Conservation (phyloP, 2,888 invertebrate species). For the Tromatobia lineatoria region DNA sequence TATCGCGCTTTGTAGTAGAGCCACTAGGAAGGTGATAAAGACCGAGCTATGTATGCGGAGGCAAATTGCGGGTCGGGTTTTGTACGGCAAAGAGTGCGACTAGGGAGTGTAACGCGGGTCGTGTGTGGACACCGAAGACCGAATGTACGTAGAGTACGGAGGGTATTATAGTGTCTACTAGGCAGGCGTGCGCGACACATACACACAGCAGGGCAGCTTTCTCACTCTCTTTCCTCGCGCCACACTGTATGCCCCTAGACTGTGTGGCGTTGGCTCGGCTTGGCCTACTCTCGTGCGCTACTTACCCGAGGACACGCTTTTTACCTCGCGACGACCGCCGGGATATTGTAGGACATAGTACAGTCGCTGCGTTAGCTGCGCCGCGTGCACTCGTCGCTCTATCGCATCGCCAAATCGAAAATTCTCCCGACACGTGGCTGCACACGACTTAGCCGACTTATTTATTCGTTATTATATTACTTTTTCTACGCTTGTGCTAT, state of each 20-base stretch:
- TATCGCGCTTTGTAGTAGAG: conserved; percentile 31
- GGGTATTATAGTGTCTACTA: not conserved
- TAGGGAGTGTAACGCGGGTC: conserved; percentile 17
- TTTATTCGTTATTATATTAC: not conserved
- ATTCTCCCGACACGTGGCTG: conserved; percentile 3
- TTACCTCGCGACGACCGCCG: conserved; percentile 17
- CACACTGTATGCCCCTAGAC: conserved; percentile 42
- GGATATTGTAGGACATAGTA: conserved; percentile 16
- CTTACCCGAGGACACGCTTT: conserved; percentile 62
- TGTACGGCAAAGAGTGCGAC: not conserved
- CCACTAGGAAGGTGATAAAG: conserved; percentile 15
- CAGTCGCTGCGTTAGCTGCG: not conserved
- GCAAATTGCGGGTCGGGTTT: conserved; percentile 28
- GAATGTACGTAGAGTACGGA: not conserved
- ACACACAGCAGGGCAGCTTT: not conserved
- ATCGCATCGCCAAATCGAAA: conserved; percentile 48
- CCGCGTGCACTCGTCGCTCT: conserved; percentile 8
- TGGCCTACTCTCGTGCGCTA: conserved; percentile 68
- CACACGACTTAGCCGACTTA: not conserved
- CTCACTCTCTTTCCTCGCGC: conserved; percentile 19
- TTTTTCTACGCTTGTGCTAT: not conserved
- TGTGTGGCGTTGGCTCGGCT: conserved; percentile 62
- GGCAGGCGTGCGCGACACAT: not conserved
- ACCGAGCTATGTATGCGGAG: conserved; percentile 32
- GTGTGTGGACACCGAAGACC: conserved; percentile 26